Evolutionary conservation across 2,113 vertebrate genomes (phyloP).

Genomic region (Microcebus tavaratra): DNA sequence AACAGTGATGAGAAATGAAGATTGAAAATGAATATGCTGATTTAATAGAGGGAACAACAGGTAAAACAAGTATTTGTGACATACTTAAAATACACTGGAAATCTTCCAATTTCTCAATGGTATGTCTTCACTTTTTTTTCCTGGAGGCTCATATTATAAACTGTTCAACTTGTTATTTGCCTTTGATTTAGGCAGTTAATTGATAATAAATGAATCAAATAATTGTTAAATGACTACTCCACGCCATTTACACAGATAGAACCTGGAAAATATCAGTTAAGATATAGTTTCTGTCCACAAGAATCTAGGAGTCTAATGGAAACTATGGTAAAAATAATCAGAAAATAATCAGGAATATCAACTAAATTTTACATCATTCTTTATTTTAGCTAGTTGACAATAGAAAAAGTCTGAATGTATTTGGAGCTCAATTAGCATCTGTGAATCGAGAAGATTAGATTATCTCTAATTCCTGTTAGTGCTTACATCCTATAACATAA

Average conservation of each 20-base stretch:
- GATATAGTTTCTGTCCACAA: neutral
- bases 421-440: neutral
- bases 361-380: neutral
- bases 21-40: neutral
- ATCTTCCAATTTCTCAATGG: neutral
- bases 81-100: neutral
- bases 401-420: neutral
- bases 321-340: neutral
- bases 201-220: conserved; percentile 5
- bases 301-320: neutral
- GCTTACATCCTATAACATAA: neutral
- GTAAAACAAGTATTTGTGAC: neutral
- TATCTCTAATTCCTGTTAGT: neutral
- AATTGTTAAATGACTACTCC: neutral
- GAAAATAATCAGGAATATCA: neutral
- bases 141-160: neutral
- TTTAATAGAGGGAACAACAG: neutral
- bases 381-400: neutral
- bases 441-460: neutral
- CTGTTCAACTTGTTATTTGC: neutral
- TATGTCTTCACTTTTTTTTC: neutral
- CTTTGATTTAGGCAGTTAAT: neutral
- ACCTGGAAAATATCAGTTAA: neutral
- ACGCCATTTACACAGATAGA: neutral
- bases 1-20: neutral